A percentile compares a stretch with the other conserved stretches of the same genome.
phyloP scores from a whole-genome alignment of 2,113 vertebrate species.

The Scalopus aquaticus region DNA sequence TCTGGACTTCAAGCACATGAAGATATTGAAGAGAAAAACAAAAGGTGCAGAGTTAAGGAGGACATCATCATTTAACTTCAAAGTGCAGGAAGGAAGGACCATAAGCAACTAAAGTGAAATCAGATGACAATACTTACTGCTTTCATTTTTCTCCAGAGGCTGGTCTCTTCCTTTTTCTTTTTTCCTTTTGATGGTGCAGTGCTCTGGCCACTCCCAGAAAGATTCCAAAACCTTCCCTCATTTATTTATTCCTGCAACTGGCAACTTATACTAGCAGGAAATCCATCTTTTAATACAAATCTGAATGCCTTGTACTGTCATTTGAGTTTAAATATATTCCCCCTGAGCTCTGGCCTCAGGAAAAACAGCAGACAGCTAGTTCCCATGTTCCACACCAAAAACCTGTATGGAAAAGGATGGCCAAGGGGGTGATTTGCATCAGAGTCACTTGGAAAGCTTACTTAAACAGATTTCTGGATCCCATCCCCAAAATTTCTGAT shows the following conservation, averaged over 20 bases:
- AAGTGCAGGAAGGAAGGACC: slow-evolving; percentile 57
- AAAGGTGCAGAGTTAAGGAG: slow-evolving; percentile 27
- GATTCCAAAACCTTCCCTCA: slow-evolving; percentile 58
- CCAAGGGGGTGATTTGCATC: background rate
- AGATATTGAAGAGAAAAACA: slow-evolving; percentile 18
- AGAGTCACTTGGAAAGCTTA: slow-evolving; percentile 30
- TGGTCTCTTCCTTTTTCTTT: slow-evolving; percentile 23
- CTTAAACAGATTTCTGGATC: slow-evolving; percentile 38
- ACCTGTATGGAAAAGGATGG: slow-evolving; percentile 52
- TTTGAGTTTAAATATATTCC: slow-evolving; percentile 66
- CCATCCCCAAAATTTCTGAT: background rate
- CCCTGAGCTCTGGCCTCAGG: slow-evolving; percentile 47
- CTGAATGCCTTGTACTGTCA: slow-evolving; percentile 40
- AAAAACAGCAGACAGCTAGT: slow-evolving; percentile 72
- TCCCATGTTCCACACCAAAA: slow-evolving; percentile 59
- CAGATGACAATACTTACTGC: slow-evolving; percentile 34
- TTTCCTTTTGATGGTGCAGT: slow-evolving; percentile 35
- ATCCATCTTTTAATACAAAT: slow-evolving; percentile 57
- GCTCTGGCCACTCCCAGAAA: slow-evolving; percentile 23
- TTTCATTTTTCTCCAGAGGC: slow-evolving; percentile 44
- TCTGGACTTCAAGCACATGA: background rate
- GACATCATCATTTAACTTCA: slow-evolving; percentile 50
- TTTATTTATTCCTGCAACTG: slow-evolving; percentile 34
- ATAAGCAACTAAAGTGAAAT: slow-evolving; percentile 24
- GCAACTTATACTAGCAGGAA: slow-evolving; percentile 42